Evolutionary conservation across 2,888 invertebrate genomes (phyloP), one percentile per base, ranked within the genome.

Genomic region (Tethea ocularis): DNA sequence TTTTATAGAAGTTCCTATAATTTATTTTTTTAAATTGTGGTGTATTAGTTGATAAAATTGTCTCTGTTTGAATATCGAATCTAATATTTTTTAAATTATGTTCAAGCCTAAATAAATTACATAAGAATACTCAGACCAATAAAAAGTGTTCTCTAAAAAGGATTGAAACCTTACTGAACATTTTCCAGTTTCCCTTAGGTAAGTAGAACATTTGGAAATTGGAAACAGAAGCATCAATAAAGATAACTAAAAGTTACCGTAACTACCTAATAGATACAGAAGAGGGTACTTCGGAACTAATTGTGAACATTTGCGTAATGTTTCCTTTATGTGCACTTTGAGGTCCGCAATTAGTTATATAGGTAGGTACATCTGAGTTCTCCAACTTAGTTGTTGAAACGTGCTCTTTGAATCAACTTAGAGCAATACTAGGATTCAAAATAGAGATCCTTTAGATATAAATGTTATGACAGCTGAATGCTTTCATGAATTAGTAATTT

Each of bases 271-370:
- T 46, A 46, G 10, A 20, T 46, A 46, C 8, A 20, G 15, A 5
- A 20, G 46, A 46, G 46, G 46, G 10, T 46, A 46, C 46, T 46
- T 68, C n/a, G 29, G 26, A 52, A 58, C 58, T 53, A 58, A 59
- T 46, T 46, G 46, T 46, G 46, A 46, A 46, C 46, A 46, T 46
- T 46, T 46, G 20, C 46, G 46, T 46, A 46, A 46, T 46, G 46
- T 46, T 46, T 46, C 46, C 46, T 46, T 46, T 46, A 46, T 46
- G 46, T 46, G 46, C 46, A 46, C 46, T 46, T 46, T 46, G 46
- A 46, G 46, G 46, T 54, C 29, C 54, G 17, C 33, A 54, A 20
- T 33, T 53, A 53, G 53, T 26, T 26, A n/a, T n/a, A n/a, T n/a
- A 26, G n/a, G 10, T 53, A 53, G 17, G 29, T 52, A 36, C 36